phyloP scores from a whole-genome alignment of 2,888 invertebrate species.

The Drosophila nigritarsus region DNA sequence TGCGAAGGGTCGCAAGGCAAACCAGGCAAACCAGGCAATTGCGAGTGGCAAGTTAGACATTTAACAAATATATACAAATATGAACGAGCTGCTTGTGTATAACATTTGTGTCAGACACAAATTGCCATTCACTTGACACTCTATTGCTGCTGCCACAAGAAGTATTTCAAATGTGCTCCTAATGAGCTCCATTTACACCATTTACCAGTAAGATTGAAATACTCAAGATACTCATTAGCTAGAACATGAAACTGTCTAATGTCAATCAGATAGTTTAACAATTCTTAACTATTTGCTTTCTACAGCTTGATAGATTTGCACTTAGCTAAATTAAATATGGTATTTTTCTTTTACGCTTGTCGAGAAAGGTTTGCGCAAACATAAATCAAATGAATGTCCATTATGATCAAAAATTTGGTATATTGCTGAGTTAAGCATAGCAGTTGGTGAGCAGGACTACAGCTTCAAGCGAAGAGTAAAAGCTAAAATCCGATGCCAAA shows the following conservation, averaged over 20 bases:
- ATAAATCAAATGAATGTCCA: constrained; percentile 53
- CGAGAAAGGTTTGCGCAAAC: constrained; percentile 10
- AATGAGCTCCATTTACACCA: constrained; percentile 35
- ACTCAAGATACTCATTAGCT: constrained; percentile 3
- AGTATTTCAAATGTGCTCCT: constrained; percentile 23
- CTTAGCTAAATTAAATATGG: constrained; percentile 37
- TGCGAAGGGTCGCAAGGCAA: constrained; percentile 18
- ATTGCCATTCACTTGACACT: constrained; percentile 37
- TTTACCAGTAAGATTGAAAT: not conserved
- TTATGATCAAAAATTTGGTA: constrained; percentile 26
- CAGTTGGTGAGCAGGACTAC: not conserved
- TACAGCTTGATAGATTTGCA: constrained; percentile 9
- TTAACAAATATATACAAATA: constrained; percentile 56
- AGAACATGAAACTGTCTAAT: not conserved
- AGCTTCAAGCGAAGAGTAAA: constrained; percentile 23
- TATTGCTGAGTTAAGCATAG: constrained; percentile 11
- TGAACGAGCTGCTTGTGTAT: constrained; percentile 28
- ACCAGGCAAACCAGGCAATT: not conserved
- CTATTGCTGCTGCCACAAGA: not conserved
- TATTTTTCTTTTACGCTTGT: constrained; percentile 7
- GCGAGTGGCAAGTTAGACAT: constrained; percentile 34
- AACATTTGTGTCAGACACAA: constrained; percentile 38
- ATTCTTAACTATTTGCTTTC: not conserved
- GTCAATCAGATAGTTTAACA: not conserved
- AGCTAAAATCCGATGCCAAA: constrained; percentile 71